Conservation (phyloP, 2,113 vertebrate genomes). For the Burhinus oedicnemus region DNA sequence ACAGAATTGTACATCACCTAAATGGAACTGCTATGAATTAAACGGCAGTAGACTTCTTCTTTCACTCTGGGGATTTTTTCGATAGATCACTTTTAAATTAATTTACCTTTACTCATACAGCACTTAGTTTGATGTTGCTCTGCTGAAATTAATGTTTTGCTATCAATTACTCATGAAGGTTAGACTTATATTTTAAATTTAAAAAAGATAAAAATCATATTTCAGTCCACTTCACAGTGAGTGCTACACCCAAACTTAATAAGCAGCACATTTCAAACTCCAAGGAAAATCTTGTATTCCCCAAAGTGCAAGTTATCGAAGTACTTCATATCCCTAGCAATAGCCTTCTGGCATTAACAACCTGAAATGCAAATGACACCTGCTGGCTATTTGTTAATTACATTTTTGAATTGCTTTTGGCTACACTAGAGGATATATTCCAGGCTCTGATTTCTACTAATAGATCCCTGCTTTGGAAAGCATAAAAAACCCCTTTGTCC, state of each 20-base stretch:
- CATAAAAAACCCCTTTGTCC: neutral
- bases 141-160: neutral
- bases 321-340: neutral
- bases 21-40: neutral
- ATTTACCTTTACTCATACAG: neutral
- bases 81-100: neutral
- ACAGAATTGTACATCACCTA: neutral
- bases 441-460: constrained; percentile 64
- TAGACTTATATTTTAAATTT: neutral
- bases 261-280: neutral
- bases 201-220: neutral
- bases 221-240: neutral
- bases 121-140: neutral
- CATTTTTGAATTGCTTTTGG: constrained; percentile 21
- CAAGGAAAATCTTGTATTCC: neutral
- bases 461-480: constrained; percentile 34
- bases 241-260: neutral
- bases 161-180: neutral
- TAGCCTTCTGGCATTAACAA: constrained; percentile 8
- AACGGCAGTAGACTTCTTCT: neutral
- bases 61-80: neutral
- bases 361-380: constrained; percentile 8
- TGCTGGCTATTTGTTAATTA: constrained; percentile 52
- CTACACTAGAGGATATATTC: constrained; percentile 53
- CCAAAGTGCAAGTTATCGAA: neutral